Base-by-base conservation (phyloP, 2,113 vertebrate species). In the Argyrosomus japonicus region DNA sequence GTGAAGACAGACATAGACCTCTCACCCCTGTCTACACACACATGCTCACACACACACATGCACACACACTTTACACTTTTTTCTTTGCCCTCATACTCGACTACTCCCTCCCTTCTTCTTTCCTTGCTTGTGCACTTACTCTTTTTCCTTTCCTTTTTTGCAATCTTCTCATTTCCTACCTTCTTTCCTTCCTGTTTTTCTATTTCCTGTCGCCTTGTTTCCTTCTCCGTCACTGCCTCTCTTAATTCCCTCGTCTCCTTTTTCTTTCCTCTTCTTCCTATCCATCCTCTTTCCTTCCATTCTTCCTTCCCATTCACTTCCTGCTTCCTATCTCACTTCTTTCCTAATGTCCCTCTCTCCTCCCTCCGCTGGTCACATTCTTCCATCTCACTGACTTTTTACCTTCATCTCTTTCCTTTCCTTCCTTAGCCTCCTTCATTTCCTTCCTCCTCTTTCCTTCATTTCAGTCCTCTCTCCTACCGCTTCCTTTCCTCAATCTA, bases 1-100 rank as follows among this genome's bases (percentile, higher is more conserved):
- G 79, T 87, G 92, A 93, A 89, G 92, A 95, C 86, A 93, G 93
- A 95, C 92, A 87, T 58, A 64, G 86, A 89, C 86, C 88, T 88
- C 87, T 90, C 79, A 84, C 87, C 85, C 73, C 73, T 61, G n/a
- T 6, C n/a, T 19, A 27, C 47, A 67, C 75, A 78, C 77, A 47
- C 79, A 43, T 60, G 60, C 75, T 18, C 60, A 65, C 67, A 68
- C 60, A 69, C 75, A 80, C 75, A 69, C 81, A 70, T 69, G 47
- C 75, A 62, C 60, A 54, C 69, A 58, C 60, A 71, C 61, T 60
- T 36, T 32, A 56, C 48, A 17, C 14, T 36, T 58, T 47, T 54
- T 53, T 54, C 4, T 21, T 48, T 21, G 32, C 4, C 51, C 29
- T 36, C 36, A 21, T 25, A 5, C 17, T 56, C 2, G 0, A 63